Conservation (phyloP, 2,888 invertebrate species). For the Meghimatium bilineatum region DNA sequence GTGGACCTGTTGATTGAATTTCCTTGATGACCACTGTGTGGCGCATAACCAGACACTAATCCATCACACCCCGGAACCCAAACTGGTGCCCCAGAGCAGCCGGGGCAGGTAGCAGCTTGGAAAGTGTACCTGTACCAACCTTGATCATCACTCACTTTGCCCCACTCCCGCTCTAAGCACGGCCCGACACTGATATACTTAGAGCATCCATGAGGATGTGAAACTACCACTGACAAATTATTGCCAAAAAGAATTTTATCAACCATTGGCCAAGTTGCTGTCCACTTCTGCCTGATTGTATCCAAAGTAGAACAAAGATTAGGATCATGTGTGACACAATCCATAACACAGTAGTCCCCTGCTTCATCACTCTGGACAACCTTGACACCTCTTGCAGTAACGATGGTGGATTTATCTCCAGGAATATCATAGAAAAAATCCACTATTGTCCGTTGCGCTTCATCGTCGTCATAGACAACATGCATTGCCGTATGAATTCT, state of each 20-base stretch:
- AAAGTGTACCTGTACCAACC: conserved; percentile 13
- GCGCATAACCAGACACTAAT: background rate
- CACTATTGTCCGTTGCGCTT: background rate
- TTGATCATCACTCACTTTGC: background rate
- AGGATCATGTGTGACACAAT: conserved; percentile 26
- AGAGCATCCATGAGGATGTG: conserved; percentile 23
- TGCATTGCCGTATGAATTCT: conserved; percentile 17
- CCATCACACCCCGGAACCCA: conserved; percentile 5
- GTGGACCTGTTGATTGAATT: conserved; percentile 7
- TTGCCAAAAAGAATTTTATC: background rate
- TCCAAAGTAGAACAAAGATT: background rate
- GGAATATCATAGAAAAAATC: conserved; percentile 14
- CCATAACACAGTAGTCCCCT: conserved; percentile 22
- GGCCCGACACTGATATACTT: conserved; percentile 18
- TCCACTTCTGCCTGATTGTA: background rate
- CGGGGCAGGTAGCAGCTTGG: conserved; percentile 6
- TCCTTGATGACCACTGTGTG: conserved; percentile 13
- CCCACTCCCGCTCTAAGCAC: background rate
- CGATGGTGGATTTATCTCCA: background rate
- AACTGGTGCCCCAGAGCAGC: conserved; percentile 17
- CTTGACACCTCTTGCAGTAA: background rate
- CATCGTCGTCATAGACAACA: conserved; percentile 12
- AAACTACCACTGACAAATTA: conserved; percentile 11
- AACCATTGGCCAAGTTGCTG: background rate
- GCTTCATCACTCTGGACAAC: background rate